phyloP scores from a whole-genome alignment of 2,113 vertebrate genomes.

The Stigmatopora argus region DNA sequence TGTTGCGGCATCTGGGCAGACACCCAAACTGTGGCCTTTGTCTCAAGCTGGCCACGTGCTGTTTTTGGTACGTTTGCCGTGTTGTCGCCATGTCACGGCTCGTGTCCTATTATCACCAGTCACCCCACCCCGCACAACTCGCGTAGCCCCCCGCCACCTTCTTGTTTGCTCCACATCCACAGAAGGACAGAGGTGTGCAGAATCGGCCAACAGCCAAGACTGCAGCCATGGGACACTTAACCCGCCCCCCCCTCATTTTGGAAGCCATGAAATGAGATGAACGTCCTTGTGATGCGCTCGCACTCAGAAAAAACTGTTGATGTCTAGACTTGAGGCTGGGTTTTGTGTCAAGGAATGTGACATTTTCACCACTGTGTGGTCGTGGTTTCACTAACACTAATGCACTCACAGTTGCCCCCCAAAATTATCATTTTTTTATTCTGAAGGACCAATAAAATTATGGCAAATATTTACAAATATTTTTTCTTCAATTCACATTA shows the following conservation, averaged over 20 bases:
- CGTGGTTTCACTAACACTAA: neutral
- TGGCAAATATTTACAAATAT: constrained; percentile 99
- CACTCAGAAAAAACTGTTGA: constrained; percentile 20
- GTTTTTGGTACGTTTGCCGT: constrained; percentile 69
- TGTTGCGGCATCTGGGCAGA: constrained; percentile 53
- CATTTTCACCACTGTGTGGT: neutral
- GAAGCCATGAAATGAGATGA: constrained; percentile 17
- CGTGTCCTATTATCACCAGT: constrained; percentile 73
- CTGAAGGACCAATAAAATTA: constrained; percentile 99
- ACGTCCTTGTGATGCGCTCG: constrained; percentile 18
- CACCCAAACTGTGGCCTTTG: constrained; percentile 58
- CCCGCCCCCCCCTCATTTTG: constrained; percentile 19
- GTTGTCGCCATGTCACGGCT: constrained; percentile 66
- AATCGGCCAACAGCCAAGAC: constrained; percentile 69
- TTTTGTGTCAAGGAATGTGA: constrained; percentile 25
- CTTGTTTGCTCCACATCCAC: constrained; percentile 2
- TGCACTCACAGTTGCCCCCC: constrained; percentile 74
- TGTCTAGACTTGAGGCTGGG: constrained; percentile 1
- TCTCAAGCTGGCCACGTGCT: constrained; percentile 74
- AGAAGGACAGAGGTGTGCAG: constrained; percentile 7
- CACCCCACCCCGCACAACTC: constrained; percentile 11
- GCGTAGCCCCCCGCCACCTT: constrained; percentile 14
- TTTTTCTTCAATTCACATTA: constrained; percentile 94
- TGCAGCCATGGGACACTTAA: constrained; percentile 50
- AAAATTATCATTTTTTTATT: constrained; percentile 95